Evolutionary conservation across 2,888 invertebrate genomes (phyloP).

Genomic region (Melanostoma scalare): DNA sequence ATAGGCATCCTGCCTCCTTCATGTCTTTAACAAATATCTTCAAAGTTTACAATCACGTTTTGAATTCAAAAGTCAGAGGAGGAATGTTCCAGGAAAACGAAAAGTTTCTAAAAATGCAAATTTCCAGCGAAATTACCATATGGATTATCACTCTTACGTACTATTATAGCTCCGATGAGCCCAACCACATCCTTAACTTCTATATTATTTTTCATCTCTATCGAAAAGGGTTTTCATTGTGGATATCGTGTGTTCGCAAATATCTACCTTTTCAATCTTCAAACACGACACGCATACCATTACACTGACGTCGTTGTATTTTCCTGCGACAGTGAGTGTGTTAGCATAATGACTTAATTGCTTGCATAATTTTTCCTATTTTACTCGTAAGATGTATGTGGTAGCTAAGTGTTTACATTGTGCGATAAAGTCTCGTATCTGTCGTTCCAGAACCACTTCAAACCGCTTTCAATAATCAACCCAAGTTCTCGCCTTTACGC

Average conservation of each 20-base stretch:
- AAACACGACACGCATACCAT: slow-evolving; percentile 21
- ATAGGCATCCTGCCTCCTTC: not conserved
- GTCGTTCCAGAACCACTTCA: slow-evolving; percentile 65
- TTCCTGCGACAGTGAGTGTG: slow-evolving; percentile 41
- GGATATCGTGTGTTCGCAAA: slow-evolving; percentile 43
- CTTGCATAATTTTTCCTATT: slow-evolving; percentile 71
- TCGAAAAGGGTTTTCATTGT: slow-evolving; percentile 42
- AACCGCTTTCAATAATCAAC: slow-evolving; percentile 71
- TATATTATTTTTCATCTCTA: slow-evolving; percentile 32
- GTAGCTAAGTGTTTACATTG: slow-evolving; percentile 68
- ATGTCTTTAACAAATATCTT: slow-evolving; percentile 16
- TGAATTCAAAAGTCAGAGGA: slow-evolving; percentile 29
- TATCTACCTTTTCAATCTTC: slow-evolving; percentile 47
- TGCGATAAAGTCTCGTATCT: slow-evolving; percentile 70
- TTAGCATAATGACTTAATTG: slow-evolving; percentile 72
- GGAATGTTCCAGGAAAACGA: slow-evolving; percentile 25
- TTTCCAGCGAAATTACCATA: slow-evolving; percentile 60
- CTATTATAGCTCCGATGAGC: slow-evolving; percentile 60
- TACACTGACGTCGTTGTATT: slow-evolving; percentile 7
- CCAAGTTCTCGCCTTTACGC: slow-evolving; percentile 66
- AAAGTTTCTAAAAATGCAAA: slow-evolving; percentile 37
- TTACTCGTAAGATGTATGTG: slow-evolving; percentile 58
- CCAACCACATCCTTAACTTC: slow-evolving; percentile 46
- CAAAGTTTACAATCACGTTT: slow-evolving; percentile 50
- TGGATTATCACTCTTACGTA: slow-evolving; percentile 59